These are phyloP conservation scores for Sesia bembeciformis DNA, from an alignment of 2,888 invertebrate genomes.

Conservation along the genomic window DNA sequence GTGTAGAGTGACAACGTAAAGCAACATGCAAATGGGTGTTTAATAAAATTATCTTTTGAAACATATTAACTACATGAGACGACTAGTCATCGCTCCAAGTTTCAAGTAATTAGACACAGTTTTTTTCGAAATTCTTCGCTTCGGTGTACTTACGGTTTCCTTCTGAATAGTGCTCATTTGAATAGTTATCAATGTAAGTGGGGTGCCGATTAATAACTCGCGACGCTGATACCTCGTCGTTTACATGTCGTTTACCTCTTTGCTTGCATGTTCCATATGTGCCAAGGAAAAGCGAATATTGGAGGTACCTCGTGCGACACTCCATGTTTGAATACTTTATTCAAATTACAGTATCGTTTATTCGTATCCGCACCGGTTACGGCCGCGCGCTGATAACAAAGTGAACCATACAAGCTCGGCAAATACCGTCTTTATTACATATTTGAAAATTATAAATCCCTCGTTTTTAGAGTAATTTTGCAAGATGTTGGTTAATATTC, in stretches of 20 bases:
- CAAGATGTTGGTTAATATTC: no score
- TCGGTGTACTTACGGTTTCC: constrained; percentile 17
- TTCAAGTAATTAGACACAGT: no score
- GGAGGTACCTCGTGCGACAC: constrained; percentile 16
- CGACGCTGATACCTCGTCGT: constrained; percentile 49
- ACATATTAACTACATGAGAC: no score
- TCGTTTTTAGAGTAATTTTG: no score
- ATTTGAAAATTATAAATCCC: no score
- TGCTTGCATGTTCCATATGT: constrained; percentile 32
- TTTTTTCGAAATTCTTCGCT: no score
- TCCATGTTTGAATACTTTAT: constrained; percentile 41
- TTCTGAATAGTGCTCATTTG: constrained; percentile 59
- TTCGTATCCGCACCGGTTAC: constrained; percentile 40
- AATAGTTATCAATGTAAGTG: constrained; percentile 65
- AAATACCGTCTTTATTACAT: constrained; percentile 25
- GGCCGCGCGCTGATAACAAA: constrained; percentile 42
- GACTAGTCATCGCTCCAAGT: no score
- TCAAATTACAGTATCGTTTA: constrained; percentile 46
- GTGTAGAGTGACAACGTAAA: no score
- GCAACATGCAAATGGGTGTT: no score
- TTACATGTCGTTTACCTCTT: constrained; percentile 69
- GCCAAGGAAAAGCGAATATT: constrained; percentile 38
- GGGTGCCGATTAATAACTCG: constrained; percentile 66
- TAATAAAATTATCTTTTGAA: no score
- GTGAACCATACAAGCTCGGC: constrained; percentile 16